Evolutionary conservation across 2,888 invertebrate species (phyloP), one percentile per base, ranked within the genome.

Genomic region (Catonia carolina): DNA sequence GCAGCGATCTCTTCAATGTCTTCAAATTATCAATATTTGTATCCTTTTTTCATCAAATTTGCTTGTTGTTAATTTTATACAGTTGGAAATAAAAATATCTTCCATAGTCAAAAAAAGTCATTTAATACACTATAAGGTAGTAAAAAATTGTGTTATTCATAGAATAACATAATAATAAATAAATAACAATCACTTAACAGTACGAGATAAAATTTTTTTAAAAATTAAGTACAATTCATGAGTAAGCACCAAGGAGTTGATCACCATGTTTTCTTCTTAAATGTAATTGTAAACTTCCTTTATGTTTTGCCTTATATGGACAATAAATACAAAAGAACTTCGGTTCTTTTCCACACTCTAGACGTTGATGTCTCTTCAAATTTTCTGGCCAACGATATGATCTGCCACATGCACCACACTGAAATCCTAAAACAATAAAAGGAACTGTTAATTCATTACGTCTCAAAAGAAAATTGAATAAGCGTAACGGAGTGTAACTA

Each of bases 221-320:
- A n/a, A n/a, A n/a, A n/a, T n/a, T n/a, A n/a, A n/a, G n/a, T n/a
- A n/a, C n/a, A n/a, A n/a, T n/a, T n/a, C n/a, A n/a, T n/a, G n/a
- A n/a, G n/a, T n/a, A n/a, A n/a, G n/a, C n/a, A n/a, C n/a, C 15
- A 7, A 15, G 37, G 12, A 15, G 4, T 37, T 14, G 37, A 37
- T 14, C 53, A 1, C 20, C 39, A 39, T 62, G 61, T 31, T 59
- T 61, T 2, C 53, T 50, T 10, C 52, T 14, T 68, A 74, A 68
- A 62, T 75, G 75, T 0, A 73, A 70, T 65, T 70, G 72, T 51
- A 74, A 64, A 7, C 72, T 73, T 52, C 72, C 71, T 62, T 72
- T 70, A 59, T 71, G 69, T 5, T 72, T 71, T 15, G 56, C 41
- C 6, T 53, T 54, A 58, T 56, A 59, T 6, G 53, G 14, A 37